Evolutionary conservation across 2,888 invertebrate genomes (phyloP), one percentile per base, ranked within the genome.

Genomic region (Cacoxenus indagator): DNA sequence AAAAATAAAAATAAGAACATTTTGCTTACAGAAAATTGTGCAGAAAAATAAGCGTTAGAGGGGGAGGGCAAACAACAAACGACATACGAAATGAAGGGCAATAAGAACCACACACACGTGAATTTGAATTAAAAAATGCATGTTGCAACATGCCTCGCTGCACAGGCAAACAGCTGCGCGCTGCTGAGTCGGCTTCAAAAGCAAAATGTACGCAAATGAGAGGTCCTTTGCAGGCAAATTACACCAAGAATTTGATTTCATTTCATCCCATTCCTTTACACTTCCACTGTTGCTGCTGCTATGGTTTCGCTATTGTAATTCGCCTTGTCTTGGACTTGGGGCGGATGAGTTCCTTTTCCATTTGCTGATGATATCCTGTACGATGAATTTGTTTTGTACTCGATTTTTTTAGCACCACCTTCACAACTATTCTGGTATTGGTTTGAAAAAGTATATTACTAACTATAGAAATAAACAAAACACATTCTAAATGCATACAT

Each of bases 141-240:
- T 48, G 19, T n/a, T 14, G 26, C 55, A 55, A 55, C 55, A 55
- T 55, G 26, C 26, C 14, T 61, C 55, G 55, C 14, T 61, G 61
- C 61, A 61, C 61, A 61, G 61, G 61, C n/a, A 61, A 57, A 6
- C 57, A 57, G 57, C 57, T 57, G 57, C 57, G n/a, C n/a, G n/a
- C n/a, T 17, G 6, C 51, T 11, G 22, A 4, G 8, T 24, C 9
- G 24, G 9, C 6, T 11, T 3, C 9, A 11, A 29, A n/a, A 31
- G 24, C 9, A 57, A 57, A 14, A 55, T 11, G 54, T 48, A 54
- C 54, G 6, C 22, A 11, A 37, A 37, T 37, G 5, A 37, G 14
- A 37, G 37, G 5, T 37, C 8, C 14, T 37, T 11, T 11, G 14
- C 1, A 14, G 14, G 14, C 37, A 14, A 37, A 37, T 14, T 37